phyloP scores from a whole-genome alignment of 2,888 invertebrate genomes.

The Nezara viridula region DNA sequence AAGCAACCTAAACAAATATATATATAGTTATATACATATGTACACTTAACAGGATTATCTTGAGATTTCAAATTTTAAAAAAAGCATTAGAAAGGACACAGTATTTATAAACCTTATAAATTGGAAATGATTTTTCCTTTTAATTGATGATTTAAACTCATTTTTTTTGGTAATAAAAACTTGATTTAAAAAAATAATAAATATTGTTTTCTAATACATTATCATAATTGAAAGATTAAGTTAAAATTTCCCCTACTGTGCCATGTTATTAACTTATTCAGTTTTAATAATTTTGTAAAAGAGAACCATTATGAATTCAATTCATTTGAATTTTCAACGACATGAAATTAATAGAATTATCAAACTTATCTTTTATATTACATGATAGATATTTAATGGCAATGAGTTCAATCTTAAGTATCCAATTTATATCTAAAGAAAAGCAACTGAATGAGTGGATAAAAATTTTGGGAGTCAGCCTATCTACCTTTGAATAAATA shows the following conservation, averaged over 20 bases:
- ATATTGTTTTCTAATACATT: background rate
- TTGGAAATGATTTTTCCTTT: background rate
- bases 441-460: background rate
- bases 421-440: background rate
- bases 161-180: background rate
- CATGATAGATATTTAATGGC: background rate
- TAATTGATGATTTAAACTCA: background rate
- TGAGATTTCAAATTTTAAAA: background rate
- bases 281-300: background rate
- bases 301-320: background rate
- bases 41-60: background rate
- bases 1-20: background rate
- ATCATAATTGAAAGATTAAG: background rate
- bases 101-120: background rate
- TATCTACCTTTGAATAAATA: background rate
- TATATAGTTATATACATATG: constrained; percentile 3
- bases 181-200: background rate
- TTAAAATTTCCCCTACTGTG: too few species aligned
- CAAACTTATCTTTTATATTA: background rate
- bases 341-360: background rate
- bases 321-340: background rate
- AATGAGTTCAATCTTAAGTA: background rate
- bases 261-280: background rate
- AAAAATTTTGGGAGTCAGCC: background rate
- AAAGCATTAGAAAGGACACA: background rate